phyloP scores from a whole-genome alignment of 2,113 vertebrate species.

The Psammodynastes pulverulentus region DNA sequence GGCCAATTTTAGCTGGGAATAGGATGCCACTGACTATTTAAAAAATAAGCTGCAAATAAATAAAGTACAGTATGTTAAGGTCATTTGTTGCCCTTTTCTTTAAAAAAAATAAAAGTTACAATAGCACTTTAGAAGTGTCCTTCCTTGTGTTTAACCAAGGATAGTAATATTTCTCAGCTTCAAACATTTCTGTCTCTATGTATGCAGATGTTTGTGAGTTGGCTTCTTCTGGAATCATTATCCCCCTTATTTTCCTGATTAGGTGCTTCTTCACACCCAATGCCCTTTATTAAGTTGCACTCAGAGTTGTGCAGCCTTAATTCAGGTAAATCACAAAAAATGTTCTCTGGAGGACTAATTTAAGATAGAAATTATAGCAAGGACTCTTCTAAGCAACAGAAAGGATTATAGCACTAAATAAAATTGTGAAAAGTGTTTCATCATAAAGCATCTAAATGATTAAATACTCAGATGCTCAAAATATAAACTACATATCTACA shows the following conservation, averaged over 20 bases:
- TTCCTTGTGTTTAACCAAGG: not conserved
- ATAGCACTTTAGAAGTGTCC: not conserved
- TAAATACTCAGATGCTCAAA: not conserved
- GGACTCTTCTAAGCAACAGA: not conserved
- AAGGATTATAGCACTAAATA: not conserved
- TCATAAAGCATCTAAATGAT: not conserved
- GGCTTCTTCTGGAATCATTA: not conserved
- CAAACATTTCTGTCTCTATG: not conserved
- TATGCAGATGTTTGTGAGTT: not conserved
- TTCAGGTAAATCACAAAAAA: not conserved
- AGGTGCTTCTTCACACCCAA: not conserved
- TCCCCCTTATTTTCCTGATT: not conserved
- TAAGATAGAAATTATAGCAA: not conserved
- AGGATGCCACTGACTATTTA: not conserved
- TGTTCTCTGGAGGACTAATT: not conserved
- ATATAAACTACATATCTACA: rapidly evolving
- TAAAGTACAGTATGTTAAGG: not conserved
- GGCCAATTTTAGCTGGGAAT: not conserved
- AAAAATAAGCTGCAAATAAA: not conserved
- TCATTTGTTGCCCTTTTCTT: not conserved
- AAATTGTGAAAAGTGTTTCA: not conserved
- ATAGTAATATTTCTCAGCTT: not conserved
- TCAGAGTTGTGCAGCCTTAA: not conserved
- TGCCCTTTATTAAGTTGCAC: not conserved
- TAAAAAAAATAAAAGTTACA: not conserved